A percentile compares a stretch with the other conserved stretches of the same genome.
Conservation (phyloP, 2,113 vertebrate genomes). For the Marcusenius ussheri region DNA sequence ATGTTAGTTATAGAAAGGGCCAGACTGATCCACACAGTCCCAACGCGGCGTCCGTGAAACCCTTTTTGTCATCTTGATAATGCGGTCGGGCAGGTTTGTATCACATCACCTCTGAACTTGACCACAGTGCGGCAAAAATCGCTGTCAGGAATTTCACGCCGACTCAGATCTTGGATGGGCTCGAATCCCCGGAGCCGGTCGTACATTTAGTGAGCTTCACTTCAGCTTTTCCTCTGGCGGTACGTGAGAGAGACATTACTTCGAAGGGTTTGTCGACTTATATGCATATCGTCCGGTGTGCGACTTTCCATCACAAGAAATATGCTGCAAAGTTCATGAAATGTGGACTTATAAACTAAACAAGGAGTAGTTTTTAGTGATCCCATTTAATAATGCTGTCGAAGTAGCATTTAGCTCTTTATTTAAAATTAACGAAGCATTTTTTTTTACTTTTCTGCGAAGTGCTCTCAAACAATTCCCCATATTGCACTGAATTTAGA, state of each 20-base stretch:
- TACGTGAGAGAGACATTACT: background rate
- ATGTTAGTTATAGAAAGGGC: constrained; percentile 26
- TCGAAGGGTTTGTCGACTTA: background rate
- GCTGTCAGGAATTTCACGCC: background rate
- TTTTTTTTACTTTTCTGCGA: background rate
- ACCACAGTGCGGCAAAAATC: background rate
- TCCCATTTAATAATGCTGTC: background rate
- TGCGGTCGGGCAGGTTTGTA: background rate
- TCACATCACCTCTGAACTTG: background rate
- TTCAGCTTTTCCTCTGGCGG: background rate
- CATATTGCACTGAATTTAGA: background rate
- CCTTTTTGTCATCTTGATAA: background rate
- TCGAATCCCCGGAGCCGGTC: background rate
- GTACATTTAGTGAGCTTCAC: background rate
- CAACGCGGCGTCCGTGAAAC: background rate
- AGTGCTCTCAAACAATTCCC: background rate
- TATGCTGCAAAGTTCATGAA: background rate
- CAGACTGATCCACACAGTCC: background rate
- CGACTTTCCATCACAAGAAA: background rate
- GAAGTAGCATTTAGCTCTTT: background rate
- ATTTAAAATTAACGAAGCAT: background rate
- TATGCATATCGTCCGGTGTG: background rate
- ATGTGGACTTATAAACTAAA: background rate
- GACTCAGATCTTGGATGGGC: background rate
- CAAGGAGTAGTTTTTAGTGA: background rate